Conservation (phyloP, 2,888 invertebrate species). For the Panopea generosa region DNA sequence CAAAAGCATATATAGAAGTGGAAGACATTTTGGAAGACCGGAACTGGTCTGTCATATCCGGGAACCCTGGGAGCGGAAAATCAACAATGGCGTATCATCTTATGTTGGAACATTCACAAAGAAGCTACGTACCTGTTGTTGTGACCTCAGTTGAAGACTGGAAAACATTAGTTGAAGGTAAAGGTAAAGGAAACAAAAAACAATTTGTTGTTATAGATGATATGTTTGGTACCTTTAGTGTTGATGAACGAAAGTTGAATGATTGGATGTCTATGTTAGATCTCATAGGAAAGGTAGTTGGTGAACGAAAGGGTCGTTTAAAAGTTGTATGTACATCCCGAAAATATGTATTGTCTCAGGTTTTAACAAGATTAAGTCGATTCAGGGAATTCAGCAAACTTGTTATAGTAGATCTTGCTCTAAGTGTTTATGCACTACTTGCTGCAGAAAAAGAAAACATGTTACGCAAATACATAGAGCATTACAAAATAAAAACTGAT, state of each 20-base stretch:
- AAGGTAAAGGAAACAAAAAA: conserved; percentile 7
- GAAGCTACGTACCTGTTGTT: conserved; percentile 14
- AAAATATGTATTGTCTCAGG: conserved; percentile 8
- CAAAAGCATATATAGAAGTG: conserved; percentile 19
- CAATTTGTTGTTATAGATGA: conserved; percentile 33
- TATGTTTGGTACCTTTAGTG: conserved; percentile 32
- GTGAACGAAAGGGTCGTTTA: conserved; percentile 13
- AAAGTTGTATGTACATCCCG: conserved; percentile 26
- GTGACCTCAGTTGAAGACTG: conserved; percentile 28
- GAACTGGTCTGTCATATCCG: conserved; percentile 22
- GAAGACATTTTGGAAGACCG: conserved; percentile 18
- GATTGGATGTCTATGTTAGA: conserved; percentile 24
- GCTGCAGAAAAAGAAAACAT: conserved; percentile 12
- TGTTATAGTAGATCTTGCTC: conserved; percentile 16
- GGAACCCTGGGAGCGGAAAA: conserved; percentile 41
- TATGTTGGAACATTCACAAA: conserved; percentile 2
- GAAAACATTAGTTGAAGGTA: conserved; percentile 16
- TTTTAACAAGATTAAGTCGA: conserved; percentile 4
- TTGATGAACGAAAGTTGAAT: conserved; percentile 22
- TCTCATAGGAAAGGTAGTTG: conserved; percentile 6
- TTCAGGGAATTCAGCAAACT: conserved; percentile 6
- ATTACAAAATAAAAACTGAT: background rate
- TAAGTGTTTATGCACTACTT: background rate
- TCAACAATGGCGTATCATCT: conserved; percentile 21
- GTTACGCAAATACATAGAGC: conserved; percentile 18